Percentiles rank a stretch among this genome's conserved stretches.
These are phyloP conservation scores for Palloptera scutellata DNA, from an alignment of 2,888 invertebrate species.

Conservation along the genomic window DNA sequence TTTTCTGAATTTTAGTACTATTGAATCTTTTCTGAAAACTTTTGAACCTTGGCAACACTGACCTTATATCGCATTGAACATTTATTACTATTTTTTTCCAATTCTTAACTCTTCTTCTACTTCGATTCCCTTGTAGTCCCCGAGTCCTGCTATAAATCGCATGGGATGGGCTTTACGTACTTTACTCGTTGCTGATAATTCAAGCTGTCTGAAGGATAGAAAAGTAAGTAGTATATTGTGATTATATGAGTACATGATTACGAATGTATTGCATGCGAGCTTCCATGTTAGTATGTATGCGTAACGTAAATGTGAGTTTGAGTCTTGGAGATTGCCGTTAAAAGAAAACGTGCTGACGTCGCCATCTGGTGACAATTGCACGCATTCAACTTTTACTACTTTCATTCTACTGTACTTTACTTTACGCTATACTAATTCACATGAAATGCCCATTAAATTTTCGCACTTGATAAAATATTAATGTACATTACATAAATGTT, in stretches of 20 bases:
- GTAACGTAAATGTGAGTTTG: neutral
- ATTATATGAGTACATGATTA: neutral
- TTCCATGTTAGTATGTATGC: neutral
- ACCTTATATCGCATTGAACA: conserved; percentile 2
- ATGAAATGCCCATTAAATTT: neutral
- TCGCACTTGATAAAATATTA: neutral
- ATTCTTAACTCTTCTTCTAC: neutral
- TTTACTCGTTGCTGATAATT: conserved; percentile 71
- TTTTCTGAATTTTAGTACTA: neutral
- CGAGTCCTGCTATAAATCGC: conserved; percentile 72
- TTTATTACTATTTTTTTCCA: conserved; percentile 22
- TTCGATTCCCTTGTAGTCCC: conserved; percentile 63
- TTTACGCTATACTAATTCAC: too few relatives aligned
- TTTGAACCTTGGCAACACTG: neutral
- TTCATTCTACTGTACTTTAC: too few relatives aligned
- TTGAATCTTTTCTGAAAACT: neutral
- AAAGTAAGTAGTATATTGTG: conserved; percentile 64
- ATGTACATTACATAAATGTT: neutral
- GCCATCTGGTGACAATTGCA: neutral
- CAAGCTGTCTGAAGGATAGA: conserved; percentile 72
- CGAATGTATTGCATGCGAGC: neutral
- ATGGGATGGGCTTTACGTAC: conserved; percentile 77
- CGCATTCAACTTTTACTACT: neutral
- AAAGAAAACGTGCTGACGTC: neutral
- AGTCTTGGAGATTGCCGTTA: neutral